Evolutionary conservation across 2,888 invertebrate genomes (phyloP), one percentile per base, ranked within the genome.

Genomic region (Eupsilia transversa): DNA sequence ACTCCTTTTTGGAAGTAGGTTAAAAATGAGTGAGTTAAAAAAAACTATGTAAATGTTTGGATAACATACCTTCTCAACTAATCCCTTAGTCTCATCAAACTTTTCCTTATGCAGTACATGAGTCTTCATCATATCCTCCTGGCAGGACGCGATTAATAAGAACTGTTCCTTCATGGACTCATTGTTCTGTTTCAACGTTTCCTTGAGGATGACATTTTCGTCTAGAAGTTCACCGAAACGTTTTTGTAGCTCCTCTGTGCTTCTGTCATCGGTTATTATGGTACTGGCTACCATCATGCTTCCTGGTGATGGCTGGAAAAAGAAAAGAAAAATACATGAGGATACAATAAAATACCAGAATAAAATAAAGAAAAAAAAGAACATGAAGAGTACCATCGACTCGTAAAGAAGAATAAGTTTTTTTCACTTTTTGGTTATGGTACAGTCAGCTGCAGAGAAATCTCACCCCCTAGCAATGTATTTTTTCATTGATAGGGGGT

Each of bases 111-210:
- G 97, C 82, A 96, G 89, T 63, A 96, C 94, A 77, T 97, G 97
- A 0, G 97, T 97, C 83, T 96, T 96, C 89, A 97, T 93, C 87
- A 98, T 97, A 80, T 97, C 97, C 59, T 97, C 97, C 86, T 97
- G 97, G 93, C 97, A 97, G 0, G 94, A 95, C 0, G 97, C 95
- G 56, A 98, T 96, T 65, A 97, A 95, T 49, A 97, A 93, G 83
- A 97, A 97, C 91, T 98, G 97, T 63, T 97, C 96, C 87, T 97
- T 97, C 97, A 98, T 97, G 0, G 97, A 97, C 61, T 97, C 93
- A 85, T 97, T 98, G 88, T 97, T 98, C 85, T 97, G 97, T 33
- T 96, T 96, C 54, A 98, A 91, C 0, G 97, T 97, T 83, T 97
- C 97, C 89, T 97, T 96, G 54, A 97, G 90, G 41, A 97, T 94